Conservation (phyloP, 2,797 vertebrate species). For the Allobates femoralis region DNA sequence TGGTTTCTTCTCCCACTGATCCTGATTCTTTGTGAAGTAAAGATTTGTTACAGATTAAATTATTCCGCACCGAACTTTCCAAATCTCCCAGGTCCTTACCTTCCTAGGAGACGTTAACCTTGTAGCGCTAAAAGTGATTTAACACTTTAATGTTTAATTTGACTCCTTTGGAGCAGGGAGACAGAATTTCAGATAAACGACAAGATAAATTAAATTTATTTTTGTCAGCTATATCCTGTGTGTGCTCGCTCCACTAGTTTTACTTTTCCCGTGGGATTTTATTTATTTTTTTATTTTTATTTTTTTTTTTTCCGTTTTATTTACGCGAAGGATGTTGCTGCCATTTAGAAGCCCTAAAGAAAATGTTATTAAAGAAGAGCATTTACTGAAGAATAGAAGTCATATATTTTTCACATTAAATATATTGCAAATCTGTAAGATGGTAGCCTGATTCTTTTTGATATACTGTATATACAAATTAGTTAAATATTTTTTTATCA, state of each 20-base stretch:
- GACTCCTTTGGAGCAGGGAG: constrained; percentile 37
- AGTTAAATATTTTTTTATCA: background rate
- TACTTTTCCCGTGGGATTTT: constrained; percentile 31
- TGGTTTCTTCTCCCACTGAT: constrained; percentile 41
- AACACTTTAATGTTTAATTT: constrained; percentile 56
- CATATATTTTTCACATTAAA: constrained; percentile 11
- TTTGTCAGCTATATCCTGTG: constrained; percentile 39
- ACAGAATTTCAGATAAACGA: constrained; percentile 33
- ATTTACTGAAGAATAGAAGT: background rate
- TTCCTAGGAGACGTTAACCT: constrained; percentile 54
- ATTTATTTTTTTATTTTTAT: background rate
- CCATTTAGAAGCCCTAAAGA: constrained; percentile 11
- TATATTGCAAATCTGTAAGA: background rate
- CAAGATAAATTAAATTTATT: constrained; percentile 47
- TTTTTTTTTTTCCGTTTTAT: constrained; percentile 22
- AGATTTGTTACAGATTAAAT: constrained; percentile 53
- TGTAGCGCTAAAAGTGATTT: constrained; percentile 57
- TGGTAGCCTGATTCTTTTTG: background rate
- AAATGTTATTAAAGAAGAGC: constrained; percentile 18
- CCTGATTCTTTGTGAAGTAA: constrained; percentile 40
- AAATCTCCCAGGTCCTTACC: constrained; percentile 41
- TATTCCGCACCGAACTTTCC: constrained; percentile 44
- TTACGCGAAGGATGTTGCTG: constrained; percentile 11
- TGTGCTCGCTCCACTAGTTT: constrained; percentile 34
- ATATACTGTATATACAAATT: no score